Evolutionary conservation across 1,140 invertebrate species (phyloP).

Genomic region (Drosophila subpulchrella): DNA sequence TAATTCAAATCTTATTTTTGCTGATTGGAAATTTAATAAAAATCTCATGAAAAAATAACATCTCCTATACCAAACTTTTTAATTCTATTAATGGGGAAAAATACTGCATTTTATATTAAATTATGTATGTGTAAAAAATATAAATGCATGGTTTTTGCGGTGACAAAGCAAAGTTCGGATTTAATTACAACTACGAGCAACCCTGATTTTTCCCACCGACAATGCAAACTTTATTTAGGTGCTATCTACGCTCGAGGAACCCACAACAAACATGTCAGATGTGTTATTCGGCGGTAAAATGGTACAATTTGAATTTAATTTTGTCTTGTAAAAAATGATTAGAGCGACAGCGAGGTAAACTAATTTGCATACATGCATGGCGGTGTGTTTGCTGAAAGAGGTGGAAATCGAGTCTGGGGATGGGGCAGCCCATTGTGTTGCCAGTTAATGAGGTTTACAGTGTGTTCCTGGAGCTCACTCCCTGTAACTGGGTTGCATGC

Average conservation of each 20-base stretch:
- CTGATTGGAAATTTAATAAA: too few relatives aligned
- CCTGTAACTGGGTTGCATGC: not conserved
- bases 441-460: slow-evolving; percentile 34
- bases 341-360: slow-evolving; percentile 19
- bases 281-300: slow-evolving; percentile 7
- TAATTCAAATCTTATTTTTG: too few relatives aligned
- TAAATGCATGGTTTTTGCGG: too few relatives aligned
- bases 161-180: not conserved
- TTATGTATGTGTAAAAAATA: too few relatives aligned
- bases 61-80: too few relatives aligned
- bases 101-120: too few relatives aligned
- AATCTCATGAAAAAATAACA: too few relatives aligned
- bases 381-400: slow-evolving; percentile 4
- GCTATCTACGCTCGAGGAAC: not conserved
- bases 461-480: not conserved
- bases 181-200: not conserved
- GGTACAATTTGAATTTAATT: slow-evolving; percentile 32
- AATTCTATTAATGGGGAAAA: too few relatives aligned
- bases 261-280: slow-evolving; percentile 23
- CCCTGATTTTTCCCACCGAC: not conserved
- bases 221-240: slow-evolving; percentile 11
- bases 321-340: slow-evolving; percentile 57
- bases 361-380: slow-evolving; percentile 39
- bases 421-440: slow-evolving; percentile 38
- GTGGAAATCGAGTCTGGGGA: not conserved